phyloP scores from a whole-genome alignment of 2,888 invertebrate genomes.

The Pollenia labialis region DNA sequence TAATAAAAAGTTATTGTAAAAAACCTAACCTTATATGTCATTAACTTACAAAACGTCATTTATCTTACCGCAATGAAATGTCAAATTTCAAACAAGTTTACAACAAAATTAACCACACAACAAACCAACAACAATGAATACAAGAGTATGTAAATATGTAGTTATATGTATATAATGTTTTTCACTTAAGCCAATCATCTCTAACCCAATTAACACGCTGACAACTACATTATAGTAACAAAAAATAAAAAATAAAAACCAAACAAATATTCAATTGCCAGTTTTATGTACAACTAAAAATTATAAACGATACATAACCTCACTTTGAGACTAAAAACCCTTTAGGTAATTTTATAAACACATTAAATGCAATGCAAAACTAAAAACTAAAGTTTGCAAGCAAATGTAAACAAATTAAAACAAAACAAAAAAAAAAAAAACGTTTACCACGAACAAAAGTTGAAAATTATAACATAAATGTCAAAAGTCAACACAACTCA shows the following conservation, averaged over 20 bases:
- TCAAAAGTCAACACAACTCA: slow-evolving; percentile 63
- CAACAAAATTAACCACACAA: slow-evolving; percentile 8
- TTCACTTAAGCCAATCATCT: slow-evolving; percentile 52
- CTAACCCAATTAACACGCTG: slow-evolving; percentile 55
- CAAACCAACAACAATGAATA: not conserved
- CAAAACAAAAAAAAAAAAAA: not conserved
- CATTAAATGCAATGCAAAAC: slow-evolving; percentile 7
- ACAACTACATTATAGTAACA: not conserved
- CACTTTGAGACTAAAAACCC: not conserved
- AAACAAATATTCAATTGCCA: slow-evolving; percentile 6
- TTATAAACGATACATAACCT: not conserved
- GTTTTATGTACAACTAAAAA: not conserved
- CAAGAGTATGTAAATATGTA: not conserved
- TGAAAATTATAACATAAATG: slow-evolving; percentile 48
- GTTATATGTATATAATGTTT: not conserved
- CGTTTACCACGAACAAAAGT: not conserved
- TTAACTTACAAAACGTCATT: slow-evolving; percentile 24
- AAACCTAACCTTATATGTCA: slow-evolving; percentile 32
- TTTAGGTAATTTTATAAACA: not conserved
- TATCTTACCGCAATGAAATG: slow-evolving; percentile 17
- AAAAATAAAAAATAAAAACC: not conserved
- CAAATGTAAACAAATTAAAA: slow-evolving; percentile 23
- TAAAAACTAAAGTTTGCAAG: slow-evolving; percentile 31
- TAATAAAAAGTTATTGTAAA: not conserved
- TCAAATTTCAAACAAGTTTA: slow-evolving; percentile 19